Percentiles rank a stretch among this genome's conserved stretches.
Conservation (phyloP, 2,113 vertebrate genomes). For the Pluvianellus socialis region DNA sequence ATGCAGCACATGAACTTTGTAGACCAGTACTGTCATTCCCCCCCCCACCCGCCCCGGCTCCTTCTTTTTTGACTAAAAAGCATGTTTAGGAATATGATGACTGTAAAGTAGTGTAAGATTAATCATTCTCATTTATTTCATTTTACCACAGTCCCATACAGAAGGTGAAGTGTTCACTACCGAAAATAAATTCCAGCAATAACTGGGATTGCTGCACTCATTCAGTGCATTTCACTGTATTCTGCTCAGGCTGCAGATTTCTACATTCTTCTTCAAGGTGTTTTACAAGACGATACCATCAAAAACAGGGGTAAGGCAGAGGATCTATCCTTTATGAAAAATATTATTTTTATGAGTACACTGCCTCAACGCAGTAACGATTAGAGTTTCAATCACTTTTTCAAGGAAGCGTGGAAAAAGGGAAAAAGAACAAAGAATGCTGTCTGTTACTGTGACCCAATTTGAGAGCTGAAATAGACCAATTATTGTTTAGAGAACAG, state of each 20-base stretch:
- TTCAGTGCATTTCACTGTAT: not conserved
- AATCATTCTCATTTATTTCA: not conserved
- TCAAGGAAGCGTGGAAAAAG: not conserved
- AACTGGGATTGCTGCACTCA: not conserved
- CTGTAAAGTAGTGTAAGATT: not conserved
- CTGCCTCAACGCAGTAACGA: not conserved
- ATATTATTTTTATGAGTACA: not conserved
- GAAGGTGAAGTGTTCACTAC: not conserved
- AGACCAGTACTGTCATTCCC: not conserved
- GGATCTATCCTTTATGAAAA: not conserved
- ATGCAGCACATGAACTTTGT: not conserved
- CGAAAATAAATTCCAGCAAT: not conserved
- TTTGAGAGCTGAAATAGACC: slow-evolving; percentile 6
- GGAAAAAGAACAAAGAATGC: not conserved
- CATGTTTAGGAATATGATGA: not conserved
- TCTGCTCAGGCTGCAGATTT: not conserved
- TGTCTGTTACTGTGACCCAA: slow-evolving; percentile 21
- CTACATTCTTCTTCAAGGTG: not conserved
- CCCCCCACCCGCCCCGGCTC: fast-evolving
- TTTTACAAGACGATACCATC: not conserved
- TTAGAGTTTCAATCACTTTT: not conserved
- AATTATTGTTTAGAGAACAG: slow-evolving; percentile 12
- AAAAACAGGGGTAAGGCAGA: not conserved
- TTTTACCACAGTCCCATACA: not conserved
- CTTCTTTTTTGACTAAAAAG: not conserved